These are phyloP conservation scores for Emydocephalus ijimae DNA, from an alignment of 2,113 vertebrate genomes.

Conservation along the genomic window DNA sequence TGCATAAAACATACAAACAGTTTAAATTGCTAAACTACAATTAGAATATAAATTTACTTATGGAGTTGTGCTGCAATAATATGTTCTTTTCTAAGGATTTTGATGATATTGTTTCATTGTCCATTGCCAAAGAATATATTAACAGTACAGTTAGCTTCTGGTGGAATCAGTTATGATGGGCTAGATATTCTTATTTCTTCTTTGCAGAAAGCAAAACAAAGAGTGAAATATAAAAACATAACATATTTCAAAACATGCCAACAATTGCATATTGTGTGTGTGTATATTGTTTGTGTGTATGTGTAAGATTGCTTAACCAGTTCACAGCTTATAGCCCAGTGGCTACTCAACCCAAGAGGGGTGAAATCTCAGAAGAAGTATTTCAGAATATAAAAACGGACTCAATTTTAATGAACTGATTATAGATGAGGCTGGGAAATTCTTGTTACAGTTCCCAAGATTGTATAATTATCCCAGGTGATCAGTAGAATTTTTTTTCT, in stretches of 20 bases:
- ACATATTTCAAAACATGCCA: not conserved
- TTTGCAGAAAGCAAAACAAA: not conserved
- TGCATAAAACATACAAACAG: conserved; percentile 27
- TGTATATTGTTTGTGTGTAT: not conserved
- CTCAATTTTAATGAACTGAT: not conserved
- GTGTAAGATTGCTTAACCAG: not conserved
- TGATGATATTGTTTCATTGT: not conserved
- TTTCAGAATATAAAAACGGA: not conserved
- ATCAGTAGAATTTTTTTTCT: not conserved
- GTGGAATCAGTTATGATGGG: not conserved
- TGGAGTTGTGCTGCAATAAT: not conserved
- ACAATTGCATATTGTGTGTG: not conserved
- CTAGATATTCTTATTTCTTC: not conserved
- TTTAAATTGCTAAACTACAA: not conserved
- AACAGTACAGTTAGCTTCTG: not conserved
- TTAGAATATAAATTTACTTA: conserved; percentile 20
- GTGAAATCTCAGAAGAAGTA: not conserved
- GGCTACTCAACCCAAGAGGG: not conserved
- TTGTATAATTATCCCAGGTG: not conserved
- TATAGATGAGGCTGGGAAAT: not conserved
- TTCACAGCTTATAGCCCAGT: not conserved
- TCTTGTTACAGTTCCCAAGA: not conserved
- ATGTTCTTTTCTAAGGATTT: not conserved
- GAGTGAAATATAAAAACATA: not conserved
- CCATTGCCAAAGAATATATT: not conserved